Base-by-base conservation (phyloP, 2,113 vertebrate genomes). In the Ciconia maguari region DNA sequence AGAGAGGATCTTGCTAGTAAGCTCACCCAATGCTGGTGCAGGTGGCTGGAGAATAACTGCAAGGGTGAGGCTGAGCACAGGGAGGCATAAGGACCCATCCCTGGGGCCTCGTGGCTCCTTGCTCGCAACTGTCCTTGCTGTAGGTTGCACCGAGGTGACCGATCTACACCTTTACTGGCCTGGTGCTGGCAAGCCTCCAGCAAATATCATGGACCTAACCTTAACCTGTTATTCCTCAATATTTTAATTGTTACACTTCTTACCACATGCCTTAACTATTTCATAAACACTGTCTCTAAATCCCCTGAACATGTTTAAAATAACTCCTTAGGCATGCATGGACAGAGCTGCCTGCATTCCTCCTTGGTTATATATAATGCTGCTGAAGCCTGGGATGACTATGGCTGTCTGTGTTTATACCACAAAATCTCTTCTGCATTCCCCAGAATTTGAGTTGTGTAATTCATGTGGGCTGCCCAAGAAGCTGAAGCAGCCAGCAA, bases 91-190 rank as follows among this genome's bases (percentile, higher is more conserved):
- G 25, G 32, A 17, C 3, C 54, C 65, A 9, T 30, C 51, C 6
- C 16, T 0, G 1, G 7, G 16, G 30, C 54, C 48, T 41, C 1
- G 0, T 44, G 66, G 26, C 10, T 62, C 34, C 41, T 8, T 51
- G 27, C 64, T 62, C 11, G 4, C 36, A 7, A 0, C 38, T 36
- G n/a, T 24, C 17, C 16, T 44, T 21, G 27, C 54, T 42, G n/a
- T 58, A 55, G 34, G 25, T 36, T 25, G 4, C 11, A 10, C 32
- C 0, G 6, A 38, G 25, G 46, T 60, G 41, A 42, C 26, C 32
- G 2, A 1, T 6, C 36, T 29, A 11, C 51, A 34, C 75, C 42
- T 79, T 58, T 48, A 13, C 78, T 42, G 54, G 51, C 72, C 61
- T 9, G 11, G n/a, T 34, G 46, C 51, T 91, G 62, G 32, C 54